Evolutionary conservation across 2,113 vertebrate genomes (phyloP).

Genomic region (Haplotaxodon microlepis): DNA sequence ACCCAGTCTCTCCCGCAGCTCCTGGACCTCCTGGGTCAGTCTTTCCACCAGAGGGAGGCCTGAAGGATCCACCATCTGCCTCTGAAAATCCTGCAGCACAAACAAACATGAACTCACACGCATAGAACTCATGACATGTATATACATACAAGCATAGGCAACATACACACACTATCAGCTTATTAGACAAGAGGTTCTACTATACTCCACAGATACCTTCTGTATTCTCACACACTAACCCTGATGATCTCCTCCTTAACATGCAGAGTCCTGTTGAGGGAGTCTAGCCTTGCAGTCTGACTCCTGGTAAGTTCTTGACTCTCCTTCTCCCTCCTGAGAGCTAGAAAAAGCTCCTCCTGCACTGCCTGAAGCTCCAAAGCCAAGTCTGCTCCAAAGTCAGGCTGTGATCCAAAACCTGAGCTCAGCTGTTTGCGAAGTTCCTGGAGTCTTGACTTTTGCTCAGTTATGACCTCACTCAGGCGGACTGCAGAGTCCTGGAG

Average conservation of each 20-base stretch:
- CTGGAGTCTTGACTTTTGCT: slow-evolving; percentile 77
- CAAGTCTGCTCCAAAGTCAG: not conserved
- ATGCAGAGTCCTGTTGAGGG: slow-evolving; percentile 73
- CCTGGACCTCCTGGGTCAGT: slow-evolving; percentile 80
- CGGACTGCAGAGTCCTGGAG: slow-evolving; percentile 73
- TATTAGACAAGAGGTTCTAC: not conserved
- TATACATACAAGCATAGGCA: not conserved
- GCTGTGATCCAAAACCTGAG: not conserved
- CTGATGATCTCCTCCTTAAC: slow-evolving; percentile 85
- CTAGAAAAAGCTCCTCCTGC: slow-evolving; percentile 81
- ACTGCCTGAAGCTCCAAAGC: slow-evolving; percentile 58
- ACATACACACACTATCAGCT: not conserved
- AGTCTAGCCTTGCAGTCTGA: slow-evolving; percentile 74
- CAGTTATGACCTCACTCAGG: slow-evolving; percentile 72
- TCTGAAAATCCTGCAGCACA: slow-evolving; percentile 78
- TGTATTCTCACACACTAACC: slow-evolving; percentile 59
- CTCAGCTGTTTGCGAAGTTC: slow-evolving; percentile 75
- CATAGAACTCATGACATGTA: not conserved
- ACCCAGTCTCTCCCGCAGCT: slow-evolving; percentile 76
- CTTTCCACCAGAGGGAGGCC: slow-evolving; percentile 79
- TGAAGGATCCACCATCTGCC: slow-evolving; percentile 80
- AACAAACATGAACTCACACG: not conserved
- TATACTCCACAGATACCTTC: not conserved
- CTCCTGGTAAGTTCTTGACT: slow-evolving; percentile 79
- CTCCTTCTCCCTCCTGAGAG: slow-evolving; percentile 79